Base-by-base conservation (phyloP, 1,140 invertebrate genomes). In the Aphelenchoides fujianensis region DNA sequence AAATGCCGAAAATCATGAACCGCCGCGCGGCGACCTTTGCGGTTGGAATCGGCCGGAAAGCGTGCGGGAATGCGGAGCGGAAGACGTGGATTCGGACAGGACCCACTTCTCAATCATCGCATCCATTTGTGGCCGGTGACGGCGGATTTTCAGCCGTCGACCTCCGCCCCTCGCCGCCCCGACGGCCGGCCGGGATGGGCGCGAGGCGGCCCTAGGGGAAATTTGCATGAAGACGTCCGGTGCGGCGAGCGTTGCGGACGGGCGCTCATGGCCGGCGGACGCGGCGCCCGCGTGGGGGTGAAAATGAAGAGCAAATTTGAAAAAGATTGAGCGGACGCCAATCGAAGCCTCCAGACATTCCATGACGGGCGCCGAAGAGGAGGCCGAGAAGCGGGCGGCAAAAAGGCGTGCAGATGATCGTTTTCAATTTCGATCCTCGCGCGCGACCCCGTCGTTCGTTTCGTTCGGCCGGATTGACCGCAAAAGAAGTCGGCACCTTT, bases 281-380 rank as follows among this genome's bases (percentile, higher is more conserved):
- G 41, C 12, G 23, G 41, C 41, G 41, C 41, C 12, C 23, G n/a
- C n/a, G n/a, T 48, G 41, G 41, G 41, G 23, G 57, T 61, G 57
- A n/a, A n/a, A 61, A 61, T 57, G 27, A 61, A 61, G 27, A 61
- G 27, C 16, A 27, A 61, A 27, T 61, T 61, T 61, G 1, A 61
- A 61, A 61, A 27, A 61, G 57, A 61, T 61, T 61, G 57, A 27
- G 57, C 27, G 57, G 57, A n/a, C 19, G 23, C 27, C 35, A 2
- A 61, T 61, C 27, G 57, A 48, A 48, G 23, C 12, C 12, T 23
- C 23, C 41, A 16, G 41, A 48, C 41, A 23, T n/a, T n/a, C 12
- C 41, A 48, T 48, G 41, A 48, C 41, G 41, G 12, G 41, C 41
- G 41, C n/a, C n/a, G n/a, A n/a, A n/a, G n/a, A n/a, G n/a, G n/a